These are phyloP conservation scores for Martes flavigula DNA, from an alignment of 2,797 vertebrate genomes.

Conservation along the genomic window DNA sequence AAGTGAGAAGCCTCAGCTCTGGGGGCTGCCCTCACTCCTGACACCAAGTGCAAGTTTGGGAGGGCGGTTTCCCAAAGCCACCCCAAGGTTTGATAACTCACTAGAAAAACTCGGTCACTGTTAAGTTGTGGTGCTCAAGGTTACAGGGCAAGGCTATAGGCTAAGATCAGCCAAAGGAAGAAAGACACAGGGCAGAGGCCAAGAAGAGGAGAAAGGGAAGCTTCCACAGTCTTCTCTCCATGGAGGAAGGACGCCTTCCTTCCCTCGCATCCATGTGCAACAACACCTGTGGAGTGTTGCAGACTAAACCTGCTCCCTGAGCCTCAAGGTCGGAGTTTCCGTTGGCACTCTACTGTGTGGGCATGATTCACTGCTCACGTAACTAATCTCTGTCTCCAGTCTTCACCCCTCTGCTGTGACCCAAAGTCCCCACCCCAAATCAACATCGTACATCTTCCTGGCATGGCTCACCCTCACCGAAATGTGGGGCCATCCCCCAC, in stretches of 20 bases:
- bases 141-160: not conserved
- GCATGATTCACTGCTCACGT: fast-evolving
- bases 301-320: not conserved
- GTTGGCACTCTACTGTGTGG: too few species aligned
- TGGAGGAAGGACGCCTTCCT: not conserved
- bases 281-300: fast-evolving
- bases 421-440: not conserved
- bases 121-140: not conserved
- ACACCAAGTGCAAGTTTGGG: not conserved
- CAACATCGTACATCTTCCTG: not conserved
- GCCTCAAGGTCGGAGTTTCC: not conserved
- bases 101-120: not conserved
- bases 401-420: not conserved
- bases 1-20: not conserved
- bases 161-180: not conserved
- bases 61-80: not conserved
- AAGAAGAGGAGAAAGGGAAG: not conserved
- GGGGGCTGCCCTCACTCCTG: not conserved
- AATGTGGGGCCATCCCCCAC: too few species aligned
- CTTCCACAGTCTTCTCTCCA: fast-evolving
- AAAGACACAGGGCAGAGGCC: not conserved
- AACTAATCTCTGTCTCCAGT: not conserved
- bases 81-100: not conserved
- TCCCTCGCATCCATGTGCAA: fast-evolving
- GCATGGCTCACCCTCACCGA: not conserved